Evolutionary conservation across 92 coral and sea anemone species (phyloP).

Genomic region (Epizoanthus fatuus): DNA sequence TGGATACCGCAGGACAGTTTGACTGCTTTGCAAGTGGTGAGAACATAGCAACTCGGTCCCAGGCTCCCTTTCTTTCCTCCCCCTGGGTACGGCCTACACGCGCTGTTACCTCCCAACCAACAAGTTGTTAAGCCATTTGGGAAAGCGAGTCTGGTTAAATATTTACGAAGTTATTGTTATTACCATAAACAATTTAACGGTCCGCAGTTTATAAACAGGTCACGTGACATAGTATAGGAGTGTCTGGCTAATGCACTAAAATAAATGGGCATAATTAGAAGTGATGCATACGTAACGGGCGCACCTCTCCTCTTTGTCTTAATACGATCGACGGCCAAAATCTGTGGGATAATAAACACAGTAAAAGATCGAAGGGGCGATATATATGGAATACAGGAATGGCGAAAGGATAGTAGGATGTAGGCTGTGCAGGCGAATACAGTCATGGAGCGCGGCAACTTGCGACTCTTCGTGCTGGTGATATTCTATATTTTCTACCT

Average conservation of each 20-base stretch:
- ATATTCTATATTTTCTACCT: constrained; percentile 91
- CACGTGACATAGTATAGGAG: background rate
- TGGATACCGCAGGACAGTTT: too few species aligned
- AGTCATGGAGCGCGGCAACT: constrained; percentile 88
- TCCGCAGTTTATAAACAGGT: background rate
- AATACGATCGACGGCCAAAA: constrained; percentile 2
- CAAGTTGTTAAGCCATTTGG: too few species aligned
- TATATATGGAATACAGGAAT: background rate
- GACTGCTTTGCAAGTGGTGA: too few species aligned
- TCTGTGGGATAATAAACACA: constrained; percentile 5
- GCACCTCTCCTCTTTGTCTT: constrained; percentile 15
- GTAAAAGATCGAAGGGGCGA: background rate
- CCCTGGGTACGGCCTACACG: too few species aligned
- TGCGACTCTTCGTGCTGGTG: constrained; percentile 81
- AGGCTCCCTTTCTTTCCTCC: too few species aligned
- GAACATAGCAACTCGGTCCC: too few species aligned
- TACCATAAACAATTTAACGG: background rate
- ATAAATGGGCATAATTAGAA: constrained; percentile 34
- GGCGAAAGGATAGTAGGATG: background rate
- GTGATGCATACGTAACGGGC: constrained; percentile 32
- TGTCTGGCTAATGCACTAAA: background rate
- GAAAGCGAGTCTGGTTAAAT: background rate
- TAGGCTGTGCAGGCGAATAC: background rate
- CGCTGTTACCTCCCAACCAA: too few species aligned
- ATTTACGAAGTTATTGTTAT: background rate